phyloP scores from a whole-genome alignment of 23 tunicate genomes.

The Halocynthia roretzi region DNA sequence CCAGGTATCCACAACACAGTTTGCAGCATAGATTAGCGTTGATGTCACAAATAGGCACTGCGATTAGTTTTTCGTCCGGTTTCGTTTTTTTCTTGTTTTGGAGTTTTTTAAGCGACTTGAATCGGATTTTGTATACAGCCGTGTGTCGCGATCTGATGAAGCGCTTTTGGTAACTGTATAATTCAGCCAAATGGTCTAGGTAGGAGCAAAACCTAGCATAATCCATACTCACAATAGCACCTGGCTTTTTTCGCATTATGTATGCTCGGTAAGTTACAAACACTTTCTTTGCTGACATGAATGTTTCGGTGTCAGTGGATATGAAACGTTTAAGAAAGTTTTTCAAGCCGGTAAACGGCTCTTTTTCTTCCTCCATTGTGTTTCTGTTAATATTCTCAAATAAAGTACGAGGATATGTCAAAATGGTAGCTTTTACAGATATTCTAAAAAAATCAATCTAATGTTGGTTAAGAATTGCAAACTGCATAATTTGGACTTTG shows the following conservation, averaged over 20 bases:
- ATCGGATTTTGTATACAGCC: slow-evolving; percentile 11
- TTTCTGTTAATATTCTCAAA: no score
- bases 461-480: no score
- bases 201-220: slow-evolving; percentile 22
- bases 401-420: no score
- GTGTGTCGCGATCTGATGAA: neutral
- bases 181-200: slow-evolving; percentile 17
- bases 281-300: slow-evolving; percentile 2
- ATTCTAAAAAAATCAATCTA: no score
- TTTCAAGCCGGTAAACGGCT: slow-evolving; percentile 12
- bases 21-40: slow-evolving; percentile 61
- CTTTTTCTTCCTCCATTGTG: slow-evolving; percentile 2
- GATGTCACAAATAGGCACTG: slow-evolving; percentile 15
- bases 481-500: no score
- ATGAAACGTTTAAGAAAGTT: slow-evolving; percentile 10
- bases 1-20: slow-evolving; percentile 73
- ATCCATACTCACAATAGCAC: slow-evolving; percentile 23
- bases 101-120: slow-evolving; percentile 4
- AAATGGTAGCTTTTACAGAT: no score
- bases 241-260: slow-evolving; percentile 9
- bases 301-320: neutral
- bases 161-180: slow-evolving; percentile 1
- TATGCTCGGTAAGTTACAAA: slow-evolving; percentile 20
- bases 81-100: neutral
- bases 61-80: neutral